Evolutionary conservation across 1,140 invertebrate genomes (phyloP).

Genomic region (Cotesia chilonis): DNA sequence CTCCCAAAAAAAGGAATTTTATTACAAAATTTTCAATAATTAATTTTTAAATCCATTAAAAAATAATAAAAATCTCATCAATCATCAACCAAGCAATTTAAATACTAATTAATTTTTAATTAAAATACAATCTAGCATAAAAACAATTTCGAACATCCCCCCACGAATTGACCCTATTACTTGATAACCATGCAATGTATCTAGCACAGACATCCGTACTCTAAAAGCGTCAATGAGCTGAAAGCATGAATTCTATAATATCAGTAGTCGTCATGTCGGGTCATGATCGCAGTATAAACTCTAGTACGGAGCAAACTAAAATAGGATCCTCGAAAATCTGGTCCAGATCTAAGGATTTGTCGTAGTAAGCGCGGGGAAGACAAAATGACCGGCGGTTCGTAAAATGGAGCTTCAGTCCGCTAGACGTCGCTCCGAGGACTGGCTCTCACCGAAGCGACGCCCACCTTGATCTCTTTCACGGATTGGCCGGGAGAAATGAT

Average conservation of each 20-base stretch:
- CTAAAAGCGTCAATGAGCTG: too few relatives aligned
- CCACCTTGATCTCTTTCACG: slow-evolving; percentile 42
- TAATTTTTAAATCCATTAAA: too few relatives aligned
- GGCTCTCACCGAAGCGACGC: slow-evolving; percentile 43
- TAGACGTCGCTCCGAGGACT: slow-evolving; percentile 50
- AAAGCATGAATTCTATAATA: not conserved
- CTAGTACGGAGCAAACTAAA: too few relatives aligned
- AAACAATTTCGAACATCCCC: too few relatives aligned
- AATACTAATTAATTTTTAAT: too few relatives aligned
- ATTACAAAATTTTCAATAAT: too few relatives aligned
- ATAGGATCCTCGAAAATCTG: too few relatives aligned
- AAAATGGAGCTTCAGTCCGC: slow-evolving; percentile 35
- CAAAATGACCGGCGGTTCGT: slow-evolving; percentile 30
- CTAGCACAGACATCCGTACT: not conserved
- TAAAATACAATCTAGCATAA: too few relatives aligned
- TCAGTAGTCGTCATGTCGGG: not conserved
- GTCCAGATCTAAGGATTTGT: too few relatives aligned
- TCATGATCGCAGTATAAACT: slow-evolving; percentile 25
- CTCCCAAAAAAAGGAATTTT: too few relatives aligned
- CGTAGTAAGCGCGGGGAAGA: slow-evolving; percentile 32
- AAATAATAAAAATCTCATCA: too few relatives aligned
- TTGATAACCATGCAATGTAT: slow-evolving; percentile 9
- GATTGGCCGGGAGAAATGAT: slow-evolving; percentile 61
- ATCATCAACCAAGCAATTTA: too few relatives aligned
- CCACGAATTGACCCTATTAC: not conserved